phyloP scores from a whole-genome alignment of 2,113 vertebrate genomes.

The Neolamprologus longior region DNA sequence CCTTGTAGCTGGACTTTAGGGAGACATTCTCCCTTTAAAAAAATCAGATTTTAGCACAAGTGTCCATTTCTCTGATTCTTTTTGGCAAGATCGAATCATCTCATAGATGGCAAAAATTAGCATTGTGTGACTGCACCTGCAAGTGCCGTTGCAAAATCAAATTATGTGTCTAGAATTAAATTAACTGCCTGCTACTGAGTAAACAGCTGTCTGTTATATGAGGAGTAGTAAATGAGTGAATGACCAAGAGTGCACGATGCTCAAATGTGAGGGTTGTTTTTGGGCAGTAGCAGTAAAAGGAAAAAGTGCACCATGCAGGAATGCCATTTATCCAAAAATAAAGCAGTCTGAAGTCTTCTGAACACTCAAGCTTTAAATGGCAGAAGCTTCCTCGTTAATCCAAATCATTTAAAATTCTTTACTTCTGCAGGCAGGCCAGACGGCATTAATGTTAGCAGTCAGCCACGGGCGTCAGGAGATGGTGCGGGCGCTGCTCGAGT shows the following conservation, averaged over 20 bases:
- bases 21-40: neutral
- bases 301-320: neutral
- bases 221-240: neutral
- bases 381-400: neutral
- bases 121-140: neutral
- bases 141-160: neutral
- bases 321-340: neutral
- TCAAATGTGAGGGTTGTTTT: neutral
- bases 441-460: constrained; percentile 87
- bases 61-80: neutral
- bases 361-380: neutral
- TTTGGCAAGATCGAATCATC: neutral
- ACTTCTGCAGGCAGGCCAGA: constrained; percentile 83
- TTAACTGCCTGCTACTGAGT: neutral
- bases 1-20: neutral
- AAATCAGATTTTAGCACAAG: accelerated
- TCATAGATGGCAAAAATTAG: neutral
- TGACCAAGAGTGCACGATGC: neutral
- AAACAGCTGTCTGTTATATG: neutral
- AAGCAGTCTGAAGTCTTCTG: neutral
- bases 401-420: neutral
- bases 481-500: constrained; percentile 82
- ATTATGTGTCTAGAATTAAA: neutral
- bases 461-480: constrained; percentile 89
- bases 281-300: neutral